Evolutionary conservation across 2,113 vertebrate species (phyloP).

Genomic region (Noturus placidus): DNA sequence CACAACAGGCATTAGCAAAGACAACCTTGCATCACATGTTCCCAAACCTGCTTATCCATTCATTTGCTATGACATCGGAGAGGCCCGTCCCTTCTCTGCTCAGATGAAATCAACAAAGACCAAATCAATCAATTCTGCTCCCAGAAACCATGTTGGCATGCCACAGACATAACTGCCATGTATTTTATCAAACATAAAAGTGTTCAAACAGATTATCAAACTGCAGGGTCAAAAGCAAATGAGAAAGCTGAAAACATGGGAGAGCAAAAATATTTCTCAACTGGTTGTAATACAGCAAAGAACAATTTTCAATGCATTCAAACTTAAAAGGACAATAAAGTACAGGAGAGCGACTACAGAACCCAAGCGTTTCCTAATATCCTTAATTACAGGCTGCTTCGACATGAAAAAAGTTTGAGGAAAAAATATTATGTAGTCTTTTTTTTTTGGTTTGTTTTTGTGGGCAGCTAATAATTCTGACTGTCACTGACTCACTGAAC

Average conservation of each 20-base stretch:
- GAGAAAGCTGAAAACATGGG: not conserved
- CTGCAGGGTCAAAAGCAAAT: no score
- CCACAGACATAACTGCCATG: not conserved
- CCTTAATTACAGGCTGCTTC: conserved; percentile 34
- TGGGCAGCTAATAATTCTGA: not conserved
- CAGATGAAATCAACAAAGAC: not conserved
- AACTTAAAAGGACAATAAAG: not conserved
- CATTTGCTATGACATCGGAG: not conserved
- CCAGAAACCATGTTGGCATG: not conserved
- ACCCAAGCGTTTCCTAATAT: not conserved
- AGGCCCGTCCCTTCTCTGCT: not conserved
- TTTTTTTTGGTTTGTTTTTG: not conserved
- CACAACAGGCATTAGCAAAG: not conserved
- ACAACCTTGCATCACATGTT: conserved; percentile 7
- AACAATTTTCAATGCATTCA: not conserved
- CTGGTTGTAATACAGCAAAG: not conserved
- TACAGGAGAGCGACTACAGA: not conserved
- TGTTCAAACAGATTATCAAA: not conserved
- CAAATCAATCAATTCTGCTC: conserved; percentile 1
- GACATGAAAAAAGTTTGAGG: conserved; percentile 5
- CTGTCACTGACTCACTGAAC: not conserved
- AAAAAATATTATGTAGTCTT: not conserved
- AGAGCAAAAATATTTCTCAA: not conserved
- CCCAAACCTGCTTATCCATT: conserved; percentile 32
- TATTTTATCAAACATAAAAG: not conserved